Evolutionary conservation across 2,888 invertebrate species (phyloP).

Genomic region (Calameuta filiformis): DNA sequence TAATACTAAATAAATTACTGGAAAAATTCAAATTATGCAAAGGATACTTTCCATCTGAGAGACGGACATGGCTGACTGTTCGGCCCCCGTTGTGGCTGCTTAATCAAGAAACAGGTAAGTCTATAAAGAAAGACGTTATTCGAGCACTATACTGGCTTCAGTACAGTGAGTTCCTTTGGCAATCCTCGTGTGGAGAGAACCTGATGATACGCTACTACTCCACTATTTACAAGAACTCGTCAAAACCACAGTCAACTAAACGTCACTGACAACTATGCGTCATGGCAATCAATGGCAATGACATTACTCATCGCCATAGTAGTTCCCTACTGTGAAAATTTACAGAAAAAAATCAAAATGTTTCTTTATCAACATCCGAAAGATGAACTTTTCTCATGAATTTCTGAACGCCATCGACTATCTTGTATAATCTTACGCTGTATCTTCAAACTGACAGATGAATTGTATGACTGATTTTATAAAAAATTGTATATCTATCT

Average conservation of each 20-base stretch:
- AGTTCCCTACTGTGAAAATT: not conserved
- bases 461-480: too few species aligned
- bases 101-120: not conserved
- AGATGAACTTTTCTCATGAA: not conserved
- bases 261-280: not conserved
- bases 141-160: not conserved
- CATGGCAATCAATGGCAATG: not conserved
- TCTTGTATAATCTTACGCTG: not conserved
- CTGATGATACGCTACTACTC: not conserved
- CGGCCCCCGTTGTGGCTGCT: constrained; percentile 81
- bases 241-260: not conserved
- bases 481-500: not conserved
- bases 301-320: constrained; percentile 4
- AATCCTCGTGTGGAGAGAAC: not conserved
- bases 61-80: constrained; percentile 78
- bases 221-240: not conserved
- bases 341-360: not conserved
- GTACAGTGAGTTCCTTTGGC: not conserved
- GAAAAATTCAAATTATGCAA: constrained; percentile 57
- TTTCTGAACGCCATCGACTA: not conserved
- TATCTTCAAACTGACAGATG: not conserved
- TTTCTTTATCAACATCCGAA: not conserved
- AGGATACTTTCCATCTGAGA: constrained; percentile 94
- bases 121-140: not conserved
- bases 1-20: not conserved